Conservation (phyloP, 1,140 invertebrate species). For the Pemphigus obesinymphae region DNA sequence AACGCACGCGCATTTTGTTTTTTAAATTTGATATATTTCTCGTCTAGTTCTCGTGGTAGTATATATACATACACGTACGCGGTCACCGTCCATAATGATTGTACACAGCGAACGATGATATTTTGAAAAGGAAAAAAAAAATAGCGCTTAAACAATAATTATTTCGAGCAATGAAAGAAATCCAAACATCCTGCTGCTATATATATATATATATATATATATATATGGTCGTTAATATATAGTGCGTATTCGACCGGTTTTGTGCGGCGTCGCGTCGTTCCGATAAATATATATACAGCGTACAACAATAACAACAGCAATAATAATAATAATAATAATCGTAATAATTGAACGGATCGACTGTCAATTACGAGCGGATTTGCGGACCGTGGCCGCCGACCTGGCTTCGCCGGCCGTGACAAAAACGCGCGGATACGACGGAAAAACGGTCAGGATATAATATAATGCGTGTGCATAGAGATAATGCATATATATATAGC, state of each 20-base stretch:
- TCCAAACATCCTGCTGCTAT: constrained; percentile 25
- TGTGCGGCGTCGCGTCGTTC: neutral
- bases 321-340: too few relatives aligned
- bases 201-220: too few relatives aligned
- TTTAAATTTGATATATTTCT: too few relatives aligned
- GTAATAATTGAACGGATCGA: constrained; percentile 8
- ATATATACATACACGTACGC: neutral
- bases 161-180: constrained; percentile 31
- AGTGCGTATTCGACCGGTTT: too few relatives aligned
- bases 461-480: neutral
- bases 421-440: neutral
- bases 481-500: neutral
- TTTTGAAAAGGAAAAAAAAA: neutral
- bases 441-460: neutral
- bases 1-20: too few relatives aligned
- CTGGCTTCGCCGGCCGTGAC: neutral
- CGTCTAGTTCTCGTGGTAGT: too few relatives aligned
- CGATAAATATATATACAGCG: neutral
- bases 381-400: neutral
- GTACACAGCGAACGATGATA: neutral
- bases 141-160: neutral
- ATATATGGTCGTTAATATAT: too few relatives aligned
- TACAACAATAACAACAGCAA: too few relatives aligned
- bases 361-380: constrained; percentile 21
- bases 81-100: neutral